Evolutionary conservation across 2,888 invertebrate species (phyloP).

Genomic region (Scelioninae gen. 1): DNA sequence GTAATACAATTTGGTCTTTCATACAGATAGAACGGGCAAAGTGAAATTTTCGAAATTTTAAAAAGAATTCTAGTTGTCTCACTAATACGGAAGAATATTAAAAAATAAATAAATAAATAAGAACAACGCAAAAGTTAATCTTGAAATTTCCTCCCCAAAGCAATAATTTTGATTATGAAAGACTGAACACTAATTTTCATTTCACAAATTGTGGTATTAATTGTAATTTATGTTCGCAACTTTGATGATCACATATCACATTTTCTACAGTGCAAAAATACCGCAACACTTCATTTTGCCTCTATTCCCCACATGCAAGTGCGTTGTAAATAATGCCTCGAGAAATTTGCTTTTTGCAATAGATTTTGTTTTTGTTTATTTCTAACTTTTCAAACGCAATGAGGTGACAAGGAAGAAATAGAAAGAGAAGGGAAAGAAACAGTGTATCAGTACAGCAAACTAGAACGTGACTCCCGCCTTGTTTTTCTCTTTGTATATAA

Average conservation of each 20-base stretch:
- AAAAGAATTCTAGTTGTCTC: too few relatives aligned
- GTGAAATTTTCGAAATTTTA: neutral
- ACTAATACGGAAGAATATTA: too few relatives aligned
- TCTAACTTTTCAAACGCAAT: too few relatives aligned
- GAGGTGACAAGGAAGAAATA: conserved; percentile 51
- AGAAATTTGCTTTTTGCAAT: too few relatives aligned
- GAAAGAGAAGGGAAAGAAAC: conserved; percentile 28
- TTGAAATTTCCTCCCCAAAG: conserved; percentile 39
- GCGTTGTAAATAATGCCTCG: conserved; percentile 25
- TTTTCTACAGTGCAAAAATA: conserved; percentile 15
- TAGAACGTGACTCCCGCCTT: conserved; percentile 69
- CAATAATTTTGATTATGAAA: conserved; percentile 51
- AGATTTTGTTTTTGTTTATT: conserved; percentile 10
- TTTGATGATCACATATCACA: conserved; percentile 39
- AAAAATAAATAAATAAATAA: too few relatives aligned
- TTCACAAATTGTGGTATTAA: conserved; percentile 28
- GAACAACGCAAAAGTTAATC: neutral
- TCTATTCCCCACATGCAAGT: neutral
- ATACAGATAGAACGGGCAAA: neutral
- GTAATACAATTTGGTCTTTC: conserved; percentile 25
- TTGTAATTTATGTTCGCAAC: conserved; percentile 40
- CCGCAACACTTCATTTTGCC: neutral
- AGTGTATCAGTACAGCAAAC: conserved; percentile 57
- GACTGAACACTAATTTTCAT: conserved; percentile 39
- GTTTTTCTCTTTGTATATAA: conserved; percentile 77